phyloP scores from a whole-genome alignment of 2,113 vertebrate genomes.

The Sphyrna mokarran region DNA sequence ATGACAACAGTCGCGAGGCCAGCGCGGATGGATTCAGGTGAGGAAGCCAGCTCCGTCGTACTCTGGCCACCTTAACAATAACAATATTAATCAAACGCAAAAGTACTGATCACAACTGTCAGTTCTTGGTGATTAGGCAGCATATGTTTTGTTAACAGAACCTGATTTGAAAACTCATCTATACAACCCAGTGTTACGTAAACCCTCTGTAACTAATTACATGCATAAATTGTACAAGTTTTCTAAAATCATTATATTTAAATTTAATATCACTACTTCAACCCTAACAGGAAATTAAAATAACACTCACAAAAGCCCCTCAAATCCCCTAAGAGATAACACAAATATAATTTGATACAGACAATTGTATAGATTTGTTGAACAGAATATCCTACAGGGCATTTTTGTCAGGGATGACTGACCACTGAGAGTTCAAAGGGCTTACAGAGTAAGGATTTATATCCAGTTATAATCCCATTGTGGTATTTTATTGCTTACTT shows the following conservation, averaged over 20 bases:
- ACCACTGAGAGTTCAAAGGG: conserved; percentile 13
- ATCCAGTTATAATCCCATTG: background rate
- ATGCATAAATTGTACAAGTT: background rate
- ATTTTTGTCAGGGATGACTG: conserved; percentile 19
- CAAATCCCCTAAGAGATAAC: background rate
- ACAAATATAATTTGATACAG: background rate
- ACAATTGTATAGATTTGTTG: background rate
- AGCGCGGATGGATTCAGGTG: conserved; percentile 71
- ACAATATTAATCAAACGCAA: background rate
- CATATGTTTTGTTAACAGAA: background rate
- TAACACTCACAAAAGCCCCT: background rate
- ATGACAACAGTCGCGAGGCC: conserved; percentile 67
- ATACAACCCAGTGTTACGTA: background rate
- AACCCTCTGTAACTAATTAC: background rate
- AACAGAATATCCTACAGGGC: background rate
- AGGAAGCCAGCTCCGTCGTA: conserved; percentile 41
- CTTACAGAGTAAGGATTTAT: background rate
- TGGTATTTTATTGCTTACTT: conserved; percentile 28
- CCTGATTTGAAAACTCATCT: background rate
- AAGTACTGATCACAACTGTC: background rate
- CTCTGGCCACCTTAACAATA: background rate
- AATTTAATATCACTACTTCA: background rate
- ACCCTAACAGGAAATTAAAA: background rate
- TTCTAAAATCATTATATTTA: conserved; percentile 6
- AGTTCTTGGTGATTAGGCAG: background rate